Evolutionary conservation across 1,140 invertebrate species (phyloP).

Genomic region (Patella vulgata): DNA sequence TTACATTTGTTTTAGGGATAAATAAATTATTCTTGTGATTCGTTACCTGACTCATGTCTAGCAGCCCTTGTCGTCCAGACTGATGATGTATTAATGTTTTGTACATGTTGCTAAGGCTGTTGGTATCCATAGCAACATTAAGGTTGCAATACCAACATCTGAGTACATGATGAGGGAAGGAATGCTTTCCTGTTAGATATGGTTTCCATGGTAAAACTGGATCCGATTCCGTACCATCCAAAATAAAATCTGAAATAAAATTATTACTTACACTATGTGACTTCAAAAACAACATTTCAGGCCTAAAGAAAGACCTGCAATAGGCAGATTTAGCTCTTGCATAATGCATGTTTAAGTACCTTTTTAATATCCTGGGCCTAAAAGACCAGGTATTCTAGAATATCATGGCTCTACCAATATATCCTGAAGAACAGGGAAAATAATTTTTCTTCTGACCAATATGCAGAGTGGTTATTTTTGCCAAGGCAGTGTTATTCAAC

Average conservation of each 20-base stretch:
- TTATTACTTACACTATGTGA: not conserved
- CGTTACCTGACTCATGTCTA: slow-evolving; percentile 52
- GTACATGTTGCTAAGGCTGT: slow-evolving; percentile 50
- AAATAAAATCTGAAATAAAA: slow-evolving; percentile 55
- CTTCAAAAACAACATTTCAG: slow-evolving; percentile 1
- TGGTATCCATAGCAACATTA: slow-evolving; percentile 50
- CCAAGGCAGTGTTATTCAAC: not conserved
- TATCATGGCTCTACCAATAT: too few species aligned
- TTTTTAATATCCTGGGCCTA: too few species aligned
- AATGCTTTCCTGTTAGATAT: slow-evolving; percentile 44
- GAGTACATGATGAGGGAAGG: slow-evolving; percentile 56
- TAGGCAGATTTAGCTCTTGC: too few species aligned
- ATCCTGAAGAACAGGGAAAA: not conserved
- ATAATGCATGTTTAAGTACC: too few species aligned
- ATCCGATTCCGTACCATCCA: slow-evolving; percentile 52
- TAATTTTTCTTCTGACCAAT: not conserved
- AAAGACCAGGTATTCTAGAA: too few species aligned
- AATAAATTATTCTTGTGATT: too few species aligned
- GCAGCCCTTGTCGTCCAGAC: slow-evolving; percentile 74
- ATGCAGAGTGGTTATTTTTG: slow-evolving; percentile 5
- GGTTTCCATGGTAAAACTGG: slow-evolving; percentile 57
- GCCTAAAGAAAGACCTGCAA: too few species aligned
- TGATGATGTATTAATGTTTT: slow-evolving; percentile 91
- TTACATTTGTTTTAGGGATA: too few species aligned
- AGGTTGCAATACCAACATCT: slow-evolving; percentile 47